phyloP scores from a whole-genome alignment of 2,797 vertebrate species.

The Paramormyrops hopkinsi region DNA sequence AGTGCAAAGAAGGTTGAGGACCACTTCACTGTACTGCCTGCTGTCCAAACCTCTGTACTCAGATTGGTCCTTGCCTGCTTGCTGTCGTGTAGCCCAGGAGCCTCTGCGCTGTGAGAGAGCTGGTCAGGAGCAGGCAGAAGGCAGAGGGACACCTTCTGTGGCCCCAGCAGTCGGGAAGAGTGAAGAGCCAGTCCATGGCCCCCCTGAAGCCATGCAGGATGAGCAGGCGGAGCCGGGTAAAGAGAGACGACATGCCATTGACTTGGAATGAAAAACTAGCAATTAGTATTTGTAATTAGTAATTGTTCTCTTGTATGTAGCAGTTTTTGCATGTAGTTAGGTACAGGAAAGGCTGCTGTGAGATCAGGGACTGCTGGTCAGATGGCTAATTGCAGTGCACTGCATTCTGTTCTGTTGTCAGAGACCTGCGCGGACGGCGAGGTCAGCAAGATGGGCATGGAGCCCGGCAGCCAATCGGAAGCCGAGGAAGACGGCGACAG shows the following conservation, averaged over 20 bases:
- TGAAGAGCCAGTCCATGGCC: conserved; percentile 40
- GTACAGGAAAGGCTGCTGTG: background rate
- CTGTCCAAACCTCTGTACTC: background rate
- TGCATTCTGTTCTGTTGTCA: background rate
- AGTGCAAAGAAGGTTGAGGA: background rate
- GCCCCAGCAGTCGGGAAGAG: conserved; percentile 29
- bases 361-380: background rate
- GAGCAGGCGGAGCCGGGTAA: conserved; percentile 47
- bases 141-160: conserved; percentile 16
- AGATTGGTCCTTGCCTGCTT: conserved; percentile 21
- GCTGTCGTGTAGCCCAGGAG: conserved; percentile 39
- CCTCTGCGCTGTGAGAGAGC: conserved; percentile 40
- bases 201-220: conserved; percentile 24
- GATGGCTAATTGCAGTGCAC: background rate
- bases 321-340: background rate
- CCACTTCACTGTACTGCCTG: background rate
- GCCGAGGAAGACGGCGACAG: conserved; percentile 56
- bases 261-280: background rate
- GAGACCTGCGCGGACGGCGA: conserved; percentile 37
- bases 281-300: background rate
- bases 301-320: background rate
- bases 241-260: background rate
- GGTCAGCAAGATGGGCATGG: conserved; percentile 38
- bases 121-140: conserved; percentile 36
- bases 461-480: conserved; percentile 32